Conservation (phyloP, 2,888 invertebrate species). For the Trichacis sp. region DNA sequence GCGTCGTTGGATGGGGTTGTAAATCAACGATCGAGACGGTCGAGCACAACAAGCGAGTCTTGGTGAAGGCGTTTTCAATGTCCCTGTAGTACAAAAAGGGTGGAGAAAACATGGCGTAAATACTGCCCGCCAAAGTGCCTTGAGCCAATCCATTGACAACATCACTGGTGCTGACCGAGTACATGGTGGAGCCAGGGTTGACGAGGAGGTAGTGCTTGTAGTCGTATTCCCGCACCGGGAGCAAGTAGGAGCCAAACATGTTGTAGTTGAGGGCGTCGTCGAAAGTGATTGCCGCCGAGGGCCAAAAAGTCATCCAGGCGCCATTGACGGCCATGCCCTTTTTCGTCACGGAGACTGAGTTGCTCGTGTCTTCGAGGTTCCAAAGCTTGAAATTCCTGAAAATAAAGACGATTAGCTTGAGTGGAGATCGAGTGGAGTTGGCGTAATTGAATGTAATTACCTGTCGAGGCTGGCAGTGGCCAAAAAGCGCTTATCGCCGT, state of each 20-base stretch:
- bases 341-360: conserved; percentile 63
- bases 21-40: conserved; percentile 56
- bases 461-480: conserved; percentile 78
- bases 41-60: conserved; percentile 51
- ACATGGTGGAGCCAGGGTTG: conserved; percentile 67
- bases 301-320: conserved; percentile 72
- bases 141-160: conserved; percentile 71
- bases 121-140: conserved; percentile 71
- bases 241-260: conserved; percentile 61
- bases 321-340: conserved; percentile 70
- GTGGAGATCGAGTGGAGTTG: not conserved
- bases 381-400: conserved; percentile 77
- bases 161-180: conserved; percentile 69
- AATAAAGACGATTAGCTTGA: not conserved
- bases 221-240: conserved; percentile 64
- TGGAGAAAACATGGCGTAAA: conserved; percentile 69
- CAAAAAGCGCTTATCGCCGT: conserved; percentile 75
- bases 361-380: conserved; percentile 73
- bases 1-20: no score
- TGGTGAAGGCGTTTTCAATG: conserved; percentile 47
- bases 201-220: conserved; percentile 61
- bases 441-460: no score
- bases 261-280: conserved; percentile 68
- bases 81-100: conserved; percentile 64
- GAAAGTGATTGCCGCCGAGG: conserved; percentile 64